Percentiles rank a stretch among this genome's conserved stretches.
phyloP scores from a whole-genome alignment of 2,888 invertebrate species.

The Abscondita cerata region DNA sequence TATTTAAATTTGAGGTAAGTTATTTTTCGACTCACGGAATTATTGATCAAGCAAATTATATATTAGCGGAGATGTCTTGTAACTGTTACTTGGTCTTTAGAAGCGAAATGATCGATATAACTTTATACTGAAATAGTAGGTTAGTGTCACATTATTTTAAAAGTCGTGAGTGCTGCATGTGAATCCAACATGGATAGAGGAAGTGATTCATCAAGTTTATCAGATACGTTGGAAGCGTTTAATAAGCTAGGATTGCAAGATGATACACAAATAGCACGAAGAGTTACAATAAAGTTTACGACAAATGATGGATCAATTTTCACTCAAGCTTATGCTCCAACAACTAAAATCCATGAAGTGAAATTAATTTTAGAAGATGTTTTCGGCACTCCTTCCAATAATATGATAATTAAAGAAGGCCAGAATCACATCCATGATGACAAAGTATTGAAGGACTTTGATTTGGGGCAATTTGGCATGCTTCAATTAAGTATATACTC shows the following conservation, averaged over 20 bases:
- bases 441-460: slow-evolving; percentile 41
- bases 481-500: slow-evolving; percentile 46
- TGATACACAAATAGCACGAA: neutral
- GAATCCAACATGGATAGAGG: too few species aligned
- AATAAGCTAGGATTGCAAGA: neutral
- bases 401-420: slow-evolving; percentile 61
- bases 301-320: slow-evolving; percentile 54
- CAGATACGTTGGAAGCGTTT: neutral
- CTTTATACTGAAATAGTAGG: too few species aligned
- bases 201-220: neutral
- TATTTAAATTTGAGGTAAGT: slow-evolving; percentile 84
- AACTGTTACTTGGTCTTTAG: too few species aligned
- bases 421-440: slow-evolving; percentile 54
- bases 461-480: slow-evolving; percentile 44
- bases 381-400: slow-evolving; percentile 63
- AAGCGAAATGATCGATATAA: too few species aligned
- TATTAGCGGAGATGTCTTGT: too few species aligned
- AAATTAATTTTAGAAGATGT: slow-evolving; percentile 67
- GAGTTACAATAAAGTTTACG: slow-evolving; percentile 51
- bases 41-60: slow-evolving; percentile 14
- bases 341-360: slow-evolving; percentile 65
- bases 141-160: too few species aligned
- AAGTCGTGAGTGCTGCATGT: too few species aligned
- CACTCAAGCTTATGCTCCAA: slow-evolving; percentile 63
- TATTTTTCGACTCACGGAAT: neutral